Conservation (phyloP, 2,888 invertebrate genomes). For the Stomorhina lunata region DNA sequence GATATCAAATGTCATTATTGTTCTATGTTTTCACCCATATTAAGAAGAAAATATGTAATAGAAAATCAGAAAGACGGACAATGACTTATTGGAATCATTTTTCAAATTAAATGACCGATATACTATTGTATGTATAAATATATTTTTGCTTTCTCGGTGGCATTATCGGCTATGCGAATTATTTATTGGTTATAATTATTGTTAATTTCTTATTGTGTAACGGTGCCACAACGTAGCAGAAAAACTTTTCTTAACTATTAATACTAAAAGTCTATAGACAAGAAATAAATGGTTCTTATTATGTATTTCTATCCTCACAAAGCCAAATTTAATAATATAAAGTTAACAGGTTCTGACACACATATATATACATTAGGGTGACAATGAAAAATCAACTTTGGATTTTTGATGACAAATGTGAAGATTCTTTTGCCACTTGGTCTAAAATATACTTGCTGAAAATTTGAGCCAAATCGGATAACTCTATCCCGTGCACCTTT, state of each 20-base stretch:
- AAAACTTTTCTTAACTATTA: not conserved
- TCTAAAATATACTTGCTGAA: too few relatives aligned
- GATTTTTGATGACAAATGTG: too few relatives aligned
- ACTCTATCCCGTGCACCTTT: too few relatives aligned
- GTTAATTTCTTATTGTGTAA: conserved; percentile 60
- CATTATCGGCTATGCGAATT: conserved; percentile 19
- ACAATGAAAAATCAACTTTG: too few relatives aligned
- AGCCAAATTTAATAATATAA: conserved; percentile 14
- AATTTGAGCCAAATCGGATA: too few relatives aligned
- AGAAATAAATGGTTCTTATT: not conserved
- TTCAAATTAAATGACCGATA: not conserved
- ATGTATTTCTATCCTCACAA: too few relatives aligned
- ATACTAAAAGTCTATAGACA: not conserved
- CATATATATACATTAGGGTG: too few relatives aligned
- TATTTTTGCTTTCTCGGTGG: not conserved
- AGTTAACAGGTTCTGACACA: conserved; percentile 24
- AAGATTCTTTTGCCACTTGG: too few relatives aligned
- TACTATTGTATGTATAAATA: not conserved
- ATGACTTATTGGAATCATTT: not conserved
- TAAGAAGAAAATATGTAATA: conserved; percentile 40
- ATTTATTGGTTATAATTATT: conserved; percentile 56
- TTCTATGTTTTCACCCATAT: conserved; percentile 41
- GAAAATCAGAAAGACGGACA: conserved; percentile 4
- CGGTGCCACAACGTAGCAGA: conserved; percentile 21
- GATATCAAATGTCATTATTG: conserved; percentile 45